Conservation (phyloP, 2,113 vertebrate genomes). For the Enhydra lutris region DNA sequence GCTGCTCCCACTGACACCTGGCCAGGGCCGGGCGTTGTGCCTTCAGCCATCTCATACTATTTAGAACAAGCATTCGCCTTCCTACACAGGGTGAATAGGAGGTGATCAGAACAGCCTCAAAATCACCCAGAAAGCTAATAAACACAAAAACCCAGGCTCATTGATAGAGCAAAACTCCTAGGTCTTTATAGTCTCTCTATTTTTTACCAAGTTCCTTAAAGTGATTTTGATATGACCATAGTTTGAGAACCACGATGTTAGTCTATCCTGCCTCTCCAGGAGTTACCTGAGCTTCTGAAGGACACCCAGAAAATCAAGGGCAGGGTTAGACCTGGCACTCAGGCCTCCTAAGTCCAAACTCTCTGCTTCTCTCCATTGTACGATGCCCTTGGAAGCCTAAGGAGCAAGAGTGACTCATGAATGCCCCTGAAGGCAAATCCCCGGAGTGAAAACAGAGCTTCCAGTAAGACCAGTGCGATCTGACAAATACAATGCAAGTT, state of each 20-base stretch:
- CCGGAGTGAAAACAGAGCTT: not conserved
- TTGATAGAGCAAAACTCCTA: not conserved
- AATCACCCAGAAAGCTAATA: not conserved
- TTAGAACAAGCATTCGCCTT: not conserved
- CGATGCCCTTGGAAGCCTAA: not conserved
- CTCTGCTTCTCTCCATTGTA: not conserved
- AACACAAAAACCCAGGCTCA: not conserved
- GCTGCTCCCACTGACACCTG: not conserved
- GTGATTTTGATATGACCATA: not conserved
- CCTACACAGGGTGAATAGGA: not conserved
- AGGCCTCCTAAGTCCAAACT: not conserved
- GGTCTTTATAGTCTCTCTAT: not conserved
- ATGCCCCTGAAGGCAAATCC: not conserved
- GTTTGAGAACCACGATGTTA: not conserved
- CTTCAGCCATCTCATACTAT: not conserved
- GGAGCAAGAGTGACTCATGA: not conserved
- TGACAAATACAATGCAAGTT: not conserved
- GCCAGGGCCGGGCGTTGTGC: fast-evolving
- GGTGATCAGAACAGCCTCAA: not conserved
- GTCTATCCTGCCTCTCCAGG: not conserved
- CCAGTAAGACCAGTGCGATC: not conserved
- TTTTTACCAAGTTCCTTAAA: not conserved
- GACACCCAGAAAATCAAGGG: not conserved
- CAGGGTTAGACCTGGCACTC: not conserved
- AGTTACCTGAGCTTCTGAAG: not conserved